A percentile compares a stretch with the other conserved stretches of the same genome.
Evolutionary conservation across 2,797 vertebrate genomes (phyloP).

Genomic region (Esox lucius): DNA sequence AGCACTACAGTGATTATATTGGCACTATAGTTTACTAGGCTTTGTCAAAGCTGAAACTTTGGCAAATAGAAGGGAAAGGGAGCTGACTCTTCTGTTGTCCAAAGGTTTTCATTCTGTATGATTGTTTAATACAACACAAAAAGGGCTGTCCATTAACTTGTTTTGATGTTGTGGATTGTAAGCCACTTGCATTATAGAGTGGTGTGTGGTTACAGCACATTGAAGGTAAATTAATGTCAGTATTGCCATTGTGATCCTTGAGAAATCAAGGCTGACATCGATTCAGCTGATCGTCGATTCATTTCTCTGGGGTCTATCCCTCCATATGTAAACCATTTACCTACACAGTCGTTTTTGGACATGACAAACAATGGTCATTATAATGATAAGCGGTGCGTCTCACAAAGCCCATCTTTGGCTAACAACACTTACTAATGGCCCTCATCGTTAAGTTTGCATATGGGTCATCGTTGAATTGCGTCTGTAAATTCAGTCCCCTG

Average conservation of each 20-base stretch:
- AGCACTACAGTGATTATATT: not conserved
- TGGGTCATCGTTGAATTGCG: too few species aligned
- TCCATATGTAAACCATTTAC: conserved; percentile 23
- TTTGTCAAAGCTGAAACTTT: not conserved
- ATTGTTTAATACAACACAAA: not conserved
- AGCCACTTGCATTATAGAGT: not conserved
- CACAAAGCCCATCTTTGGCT: conserved; percentile 50
- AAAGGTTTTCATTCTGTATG: not conserved
- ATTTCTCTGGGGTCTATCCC: not conserved
- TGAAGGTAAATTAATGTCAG: not conserved
- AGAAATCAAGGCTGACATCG: not conserved
- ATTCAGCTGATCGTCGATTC: not conserved
- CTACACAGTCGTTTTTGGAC: conserved; percentile 24
- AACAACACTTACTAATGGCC: conserved; percentile 48
- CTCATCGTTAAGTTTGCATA: too few species aligned
- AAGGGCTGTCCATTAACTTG: not conserved
- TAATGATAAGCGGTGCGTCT: conserved; percentile 50
- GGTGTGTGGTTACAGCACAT: not conserved
- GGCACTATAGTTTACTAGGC: not conserved
- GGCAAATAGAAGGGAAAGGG: not conserved
- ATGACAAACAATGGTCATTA: conserved; percentile 40
- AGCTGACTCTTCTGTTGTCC: not conserved
- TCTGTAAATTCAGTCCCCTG: too few species aligned
- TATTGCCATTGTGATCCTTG: not conserved
- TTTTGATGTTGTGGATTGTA: not conserved